Evolutionary conservation across 1,140 invertebrate genomes (phyloP), one percentile per base, ranked within the genome.

Genomic region (Oncopodura yosiiana): DNA sequence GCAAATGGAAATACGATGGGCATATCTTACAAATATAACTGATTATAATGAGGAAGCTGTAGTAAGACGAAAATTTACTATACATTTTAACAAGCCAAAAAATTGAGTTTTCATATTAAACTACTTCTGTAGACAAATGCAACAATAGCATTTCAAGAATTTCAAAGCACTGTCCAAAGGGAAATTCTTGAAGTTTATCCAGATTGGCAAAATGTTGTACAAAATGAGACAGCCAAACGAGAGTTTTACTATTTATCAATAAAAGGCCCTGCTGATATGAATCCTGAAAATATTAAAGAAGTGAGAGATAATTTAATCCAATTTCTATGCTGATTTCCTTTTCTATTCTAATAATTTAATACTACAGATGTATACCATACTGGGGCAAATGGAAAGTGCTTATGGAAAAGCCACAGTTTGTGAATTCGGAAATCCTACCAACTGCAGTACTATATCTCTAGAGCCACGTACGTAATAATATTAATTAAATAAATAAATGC

Each of bases 381-480:
- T 19, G n/a, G 44, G 38, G 14, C 49, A 79, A 26, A 90, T 91
- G 86, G 76, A 86, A 65, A 77, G 77, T 1, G 81, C 84, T 53
- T 90, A 85, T 63, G 81, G 82, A 3, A 81, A 77, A n/a, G 87
- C 87, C 1, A 83, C 82, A 36, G 82, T 90, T 44, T 91, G 87
- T 66, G 83, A 81, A 2, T 84, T 83, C 69, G 83, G 87, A 66
- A 81, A 88, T 65, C 84, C 84, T 0, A 82, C 86, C 66, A 75
- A 81, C 54, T 91, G 87, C 63, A 83, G 84, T 16, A 71, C 91
- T n/a, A n/a, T n/a, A 0, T 77, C 81, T 39, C 71, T 92, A 2
- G 86, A 92, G 66, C 88, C 87, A 38, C 85, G 89, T 79, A 38
- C 85, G 89, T 79, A 72, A 70, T 49, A 39, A 26, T 36, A 56